A percentile compares a stretch with the other conserved stretches of the same genome.
These are phyloP conservation scores for Hymenochirus boettgeri DNA, from an alignment of 2,113 vertebrate species.

Conservation along the genomic window DNA sequence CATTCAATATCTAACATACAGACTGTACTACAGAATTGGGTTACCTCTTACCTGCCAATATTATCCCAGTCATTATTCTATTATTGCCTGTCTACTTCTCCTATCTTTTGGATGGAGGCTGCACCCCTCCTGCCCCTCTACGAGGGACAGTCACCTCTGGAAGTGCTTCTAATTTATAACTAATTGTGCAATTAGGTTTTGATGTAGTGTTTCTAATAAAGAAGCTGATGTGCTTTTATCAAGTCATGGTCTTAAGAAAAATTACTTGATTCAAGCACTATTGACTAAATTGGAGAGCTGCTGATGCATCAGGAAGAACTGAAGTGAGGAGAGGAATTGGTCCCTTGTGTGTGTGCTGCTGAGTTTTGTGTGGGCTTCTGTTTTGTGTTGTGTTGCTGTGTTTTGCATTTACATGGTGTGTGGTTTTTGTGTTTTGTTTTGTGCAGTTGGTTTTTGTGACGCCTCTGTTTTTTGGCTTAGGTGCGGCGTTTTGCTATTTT, in stretches of 20 bases:
- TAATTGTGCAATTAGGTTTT: slow-evolving; percentile 44
- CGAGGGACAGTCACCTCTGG: slow-evolving; percentile 31
- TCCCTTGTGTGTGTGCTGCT: neutral
- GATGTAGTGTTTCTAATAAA: slow-evolving; percentile 43
- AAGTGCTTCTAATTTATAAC: slow-evolving; percentile 43
- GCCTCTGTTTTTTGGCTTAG: no score
- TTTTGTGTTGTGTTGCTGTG: neutral
- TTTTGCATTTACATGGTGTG: no score
- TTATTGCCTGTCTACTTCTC: slow-evolving; percentile 6
- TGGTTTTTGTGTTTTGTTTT: no score
- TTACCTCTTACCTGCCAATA: slow-evolving; percentile 6
- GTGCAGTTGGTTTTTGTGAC: no score
- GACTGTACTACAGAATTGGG: neutral
- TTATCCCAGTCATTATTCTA: neutral
- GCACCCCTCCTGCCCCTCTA: slow-evolving; percentile 16
- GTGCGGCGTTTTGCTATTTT: no score
- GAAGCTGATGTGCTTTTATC: slow-evolving; percentile 42
- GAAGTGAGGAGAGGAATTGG: slow-evolving; percentile 23
- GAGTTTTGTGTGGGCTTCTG: neutral
- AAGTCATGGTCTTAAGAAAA: slow-evolving; percentile 42
- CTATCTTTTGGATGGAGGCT: slow-evolving; percentile 2
- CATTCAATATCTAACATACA: neutral
- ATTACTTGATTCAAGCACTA: slow-evolving; percentile 41
- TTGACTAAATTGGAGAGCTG: slow-evolving; percentile 42
- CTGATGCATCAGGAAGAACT: slow-evolving; percentile 38